Evolutionary conservation across 2,113 vertebrate genomes (phyloP).

Genomic region (Zosterops hypoxanthus): DNA sequence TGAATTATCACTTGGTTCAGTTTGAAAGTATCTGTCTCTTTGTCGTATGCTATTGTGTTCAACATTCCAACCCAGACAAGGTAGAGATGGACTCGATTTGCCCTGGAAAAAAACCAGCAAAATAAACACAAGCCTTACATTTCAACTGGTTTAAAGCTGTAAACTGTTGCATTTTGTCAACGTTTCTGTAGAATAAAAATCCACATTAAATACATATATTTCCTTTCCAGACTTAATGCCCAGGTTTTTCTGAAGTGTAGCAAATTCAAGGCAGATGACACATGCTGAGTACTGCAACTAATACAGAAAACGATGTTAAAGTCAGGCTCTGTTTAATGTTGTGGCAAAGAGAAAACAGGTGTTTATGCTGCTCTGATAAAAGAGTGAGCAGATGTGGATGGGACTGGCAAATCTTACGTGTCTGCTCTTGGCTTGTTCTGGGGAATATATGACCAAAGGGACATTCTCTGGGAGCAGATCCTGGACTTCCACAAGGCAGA

Average conservation of each 20-base stretch:
- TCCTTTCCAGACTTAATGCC: background rate
- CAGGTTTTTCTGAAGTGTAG: background rate
- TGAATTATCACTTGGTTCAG: conserved; percentile 81
- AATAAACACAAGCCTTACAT: background rate
- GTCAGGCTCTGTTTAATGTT: background rate
- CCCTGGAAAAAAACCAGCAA: conserved; percentile 54
- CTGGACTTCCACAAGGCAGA: background rate
- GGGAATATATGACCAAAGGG: background rate
- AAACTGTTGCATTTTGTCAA: background rate
- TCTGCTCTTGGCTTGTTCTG: background rate
- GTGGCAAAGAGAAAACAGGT: background rate
- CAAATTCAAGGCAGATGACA: background rate
- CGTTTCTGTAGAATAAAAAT: background rate
- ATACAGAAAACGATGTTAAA: background rate
- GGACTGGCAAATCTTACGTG: background rate
- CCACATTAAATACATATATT: background rate
- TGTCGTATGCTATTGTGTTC: background rate
- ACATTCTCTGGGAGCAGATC: background rate
- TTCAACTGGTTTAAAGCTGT: background rate
- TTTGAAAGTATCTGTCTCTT: conserved; percentile 35
- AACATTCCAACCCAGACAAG: conserved; percentile 82
- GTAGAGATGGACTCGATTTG: conserved; percentile 67
- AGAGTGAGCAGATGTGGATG: background rate
- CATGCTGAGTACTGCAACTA: background rate
- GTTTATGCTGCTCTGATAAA: background rate